Evolutionary conservation across 2,888 invertebrate genomes (phyloP).

Genomic region (Alloscopus bannaensis): DNA sequence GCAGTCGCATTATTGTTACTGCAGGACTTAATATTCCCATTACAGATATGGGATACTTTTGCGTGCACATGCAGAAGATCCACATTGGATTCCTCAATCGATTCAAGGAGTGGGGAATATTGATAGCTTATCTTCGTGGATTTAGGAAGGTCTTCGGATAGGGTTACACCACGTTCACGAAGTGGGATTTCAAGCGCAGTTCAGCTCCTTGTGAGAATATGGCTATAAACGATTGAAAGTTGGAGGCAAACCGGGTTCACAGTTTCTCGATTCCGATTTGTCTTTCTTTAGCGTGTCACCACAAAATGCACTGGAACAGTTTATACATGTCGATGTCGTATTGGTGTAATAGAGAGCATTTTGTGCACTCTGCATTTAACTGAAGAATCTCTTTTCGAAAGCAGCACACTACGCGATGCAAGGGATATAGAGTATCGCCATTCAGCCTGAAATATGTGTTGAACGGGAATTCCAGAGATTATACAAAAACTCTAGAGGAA

Average conservation of each 20-base stretch:
- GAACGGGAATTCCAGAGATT: slow-evolving; percentile 41
- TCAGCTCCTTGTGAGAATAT: no score
- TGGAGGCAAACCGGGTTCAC: no score
- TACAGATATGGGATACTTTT: background rate
- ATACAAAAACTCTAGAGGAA: slow-evolving; percentile 16
- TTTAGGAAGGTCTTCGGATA: slow-evolving; percentile 36
- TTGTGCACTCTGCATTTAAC: background rate
- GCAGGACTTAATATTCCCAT: background rate
- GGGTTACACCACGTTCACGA: no score
- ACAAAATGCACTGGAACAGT: no score
- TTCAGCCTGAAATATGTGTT: slow-evolving; percentile 6
- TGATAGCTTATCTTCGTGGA: slow-evolving; percentile 32
- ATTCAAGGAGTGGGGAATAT: slow-evolving; percentile 31
- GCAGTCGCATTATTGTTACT: slow-evolving; percentile 37
- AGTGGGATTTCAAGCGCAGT: no score
- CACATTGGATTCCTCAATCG: slow-evolving; percentile 13
- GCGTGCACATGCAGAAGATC: background rate
- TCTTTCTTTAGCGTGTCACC: no score
- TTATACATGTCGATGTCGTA: no score
- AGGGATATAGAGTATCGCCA: background rate
- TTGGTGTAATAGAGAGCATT: slow-evolving; percentile 12
- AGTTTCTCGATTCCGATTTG: no score
- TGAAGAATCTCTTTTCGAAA: background rate
- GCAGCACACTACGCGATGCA: background rate
- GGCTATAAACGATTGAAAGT: no score